Evolutionary conservation across 2,113 vertebrate genomes (phyloP).

Genomic region (Brienomyrus longianalis): DNA sequence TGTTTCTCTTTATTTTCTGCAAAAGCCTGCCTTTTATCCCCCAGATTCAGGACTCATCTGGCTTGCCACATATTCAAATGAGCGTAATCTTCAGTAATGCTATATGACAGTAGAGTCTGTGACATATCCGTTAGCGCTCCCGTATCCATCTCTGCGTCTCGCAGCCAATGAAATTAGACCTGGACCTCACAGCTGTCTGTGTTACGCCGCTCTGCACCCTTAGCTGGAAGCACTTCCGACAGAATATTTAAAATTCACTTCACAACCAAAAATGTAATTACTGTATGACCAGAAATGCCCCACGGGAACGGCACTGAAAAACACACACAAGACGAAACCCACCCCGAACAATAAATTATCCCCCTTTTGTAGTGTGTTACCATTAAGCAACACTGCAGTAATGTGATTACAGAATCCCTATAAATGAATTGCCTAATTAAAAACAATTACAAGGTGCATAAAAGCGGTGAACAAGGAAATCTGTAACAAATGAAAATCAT

Average conservation of each 20-base stretch:
- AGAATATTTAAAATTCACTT: constrained; percentile 25
- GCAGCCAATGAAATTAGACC: not conserved
- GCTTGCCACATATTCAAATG: not conserved
- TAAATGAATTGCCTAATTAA: constrained; percentile 32
- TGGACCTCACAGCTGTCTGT: not conserved
- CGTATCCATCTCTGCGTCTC: not conserved
- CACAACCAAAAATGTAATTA: constrained; percentile 26
- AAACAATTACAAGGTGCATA: constrained; percentile 25
- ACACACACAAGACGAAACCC: constrained; percentile 5
- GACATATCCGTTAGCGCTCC: not conserved
- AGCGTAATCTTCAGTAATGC: not conserved
- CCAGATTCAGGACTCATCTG: not conserved
- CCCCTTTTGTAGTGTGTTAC: not conserved
- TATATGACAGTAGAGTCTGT: not conserved
- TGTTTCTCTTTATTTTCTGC: not conserved
- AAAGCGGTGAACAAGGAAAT: constrained; percentile 7
- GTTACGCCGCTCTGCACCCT: not conserved
- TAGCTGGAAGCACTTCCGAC: not conserved
- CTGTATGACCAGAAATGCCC: constrained; percentile 20
- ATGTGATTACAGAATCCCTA: constrained; percentile 16
- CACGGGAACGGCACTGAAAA: not conserved
- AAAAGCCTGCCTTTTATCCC: not conserved
- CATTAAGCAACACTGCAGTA: constrained; percentile 3
- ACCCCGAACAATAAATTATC: constrained; percentile 3
- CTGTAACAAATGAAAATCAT: not conserved